Evolutionary conservation across 1,140 invertebrate species (phyloP).

Genomic region (Ceratoteleas bidentatus): DNA sequence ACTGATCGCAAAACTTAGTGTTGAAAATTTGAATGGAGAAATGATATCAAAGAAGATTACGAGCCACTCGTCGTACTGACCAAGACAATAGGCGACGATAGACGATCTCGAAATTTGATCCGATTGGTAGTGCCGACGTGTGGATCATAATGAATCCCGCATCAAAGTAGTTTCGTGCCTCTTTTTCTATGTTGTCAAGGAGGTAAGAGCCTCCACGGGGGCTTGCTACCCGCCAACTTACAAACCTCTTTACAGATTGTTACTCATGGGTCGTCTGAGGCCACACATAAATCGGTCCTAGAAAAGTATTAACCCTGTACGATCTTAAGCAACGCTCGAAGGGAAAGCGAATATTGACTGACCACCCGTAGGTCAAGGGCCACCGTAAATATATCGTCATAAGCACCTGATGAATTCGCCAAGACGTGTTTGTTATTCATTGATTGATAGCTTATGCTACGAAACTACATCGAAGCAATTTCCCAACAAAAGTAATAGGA

Average conservation of each 20-base stretch:
- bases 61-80: slow-evolving; percentile 26
- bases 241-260: slow-evolving; percentile 81
- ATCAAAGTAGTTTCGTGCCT: slow-evolving; percentile 39
- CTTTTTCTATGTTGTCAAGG: slow-evolving; percentile 62
- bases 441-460: slow-evolving; percentile 55
- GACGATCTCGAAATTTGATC: slow-evolving; percentile 59
- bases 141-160: slow-evolving; percentile 55
- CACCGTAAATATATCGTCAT: slow-evolving; percentile 74
- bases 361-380: slow-evolving; percentile 70
- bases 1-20: slow-evolving; percentile 33
- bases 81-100: slow-evolving; percentile 57
- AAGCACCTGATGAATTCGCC: slow-evolving; percentile 72
- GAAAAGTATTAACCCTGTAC: slow-evolving; percentile 57
- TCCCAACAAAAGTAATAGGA: slow-evolving; percentile 11
- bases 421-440: slow-evolving; percentile 42
- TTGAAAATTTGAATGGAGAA: slow-evolving; percentile 42
- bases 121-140: slow-evolving; percentile 57
- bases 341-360: slow-evolving; percentile 74
- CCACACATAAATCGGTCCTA: slow-evolving; percentile 76
- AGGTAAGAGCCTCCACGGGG: slow-evolving; percentile 73
- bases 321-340: slow-evolving; percentile 25
- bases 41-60: slow-evolving; percentile 52
- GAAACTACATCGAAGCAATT: slow-evolving; percentile 22
- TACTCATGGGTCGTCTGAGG: slow-evolving; percentile 75
- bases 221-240: slow-evolving; percentile 79